Conservation (phyloP, 2,888 invertebrate genomes). For the Cheilosia grossa region DNA sequence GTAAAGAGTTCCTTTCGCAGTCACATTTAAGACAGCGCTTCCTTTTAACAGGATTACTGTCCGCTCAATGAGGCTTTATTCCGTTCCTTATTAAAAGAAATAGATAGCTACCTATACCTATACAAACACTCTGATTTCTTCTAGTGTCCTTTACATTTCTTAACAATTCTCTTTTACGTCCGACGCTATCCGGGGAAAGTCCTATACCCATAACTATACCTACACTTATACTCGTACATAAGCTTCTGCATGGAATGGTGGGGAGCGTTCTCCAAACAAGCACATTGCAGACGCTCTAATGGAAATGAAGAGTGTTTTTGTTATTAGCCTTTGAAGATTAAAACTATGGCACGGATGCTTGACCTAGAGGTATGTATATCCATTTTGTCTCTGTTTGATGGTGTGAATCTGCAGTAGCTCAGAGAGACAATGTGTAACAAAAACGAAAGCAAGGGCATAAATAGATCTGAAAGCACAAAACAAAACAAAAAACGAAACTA, state of each 20-base stretch:
- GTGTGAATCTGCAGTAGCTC: background rate
- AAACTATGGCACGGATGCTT: background rate
- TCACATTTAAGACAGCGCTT: background rate
- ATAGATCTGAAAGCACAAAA: background rate
- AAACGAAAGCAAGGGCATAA: background rate
- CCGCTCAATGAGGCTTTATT: background rate
- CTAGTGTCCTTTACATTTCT: background rate
- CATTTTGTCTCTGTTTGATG: conserved; percentile 7
- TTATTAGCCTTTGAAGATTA: conserved; percentile 39
- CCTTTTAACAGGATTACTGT: background rate
- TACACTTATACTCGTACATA: too few species aligned
- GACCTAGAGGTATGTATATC: background rate
- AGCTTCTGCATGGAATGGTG: background rate
- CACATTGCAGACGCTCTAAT: background rate
- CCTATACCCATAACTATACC: too few species aligned
- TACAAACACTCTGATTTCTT: too few species aligned
- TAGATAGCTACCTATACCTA: background rate
- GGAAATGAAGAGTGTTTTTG: conserved; percentile 4
- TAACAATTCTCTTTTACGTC: background rate
- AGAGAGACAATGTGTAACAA: background rate
- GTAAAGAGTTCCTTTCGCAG: background rate
- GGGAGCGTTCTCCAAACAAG: background rate
- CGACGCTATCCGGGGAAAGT: background rate
- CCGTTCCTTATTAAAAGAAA: background rate
- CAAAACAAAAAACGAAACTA: background rate